Evolutionary conservation across 1,140 invertebrate species (phyloP), one percentile per base, ranked within the genome.

Genomic region (Drosophila sp.): DNA sequence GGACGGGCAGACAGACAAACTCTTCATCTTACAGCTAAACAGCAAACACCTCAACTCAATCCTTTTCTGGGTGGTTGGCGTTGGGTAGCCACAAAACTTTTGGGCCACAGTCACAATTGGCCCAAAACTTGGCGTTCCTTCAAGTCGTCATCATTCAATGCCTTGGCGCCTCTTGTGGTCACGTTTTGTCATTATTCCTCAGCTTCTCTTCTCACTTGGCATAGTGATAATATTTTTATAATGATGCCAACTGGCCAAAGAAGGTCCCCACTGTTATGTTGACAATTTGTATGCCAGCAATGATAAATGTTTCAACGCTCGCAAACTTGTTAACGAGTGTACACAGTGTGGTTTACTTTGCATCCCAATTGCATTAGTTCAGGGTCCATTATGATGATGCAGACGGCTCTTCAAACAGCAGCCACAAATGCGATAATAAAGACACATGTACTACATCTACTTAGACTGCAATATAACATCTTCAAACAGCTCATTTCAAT

Each of bases 101-200:
- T 7, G 54, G 64, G 27, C 21, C 21, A n/a, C n/a, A n/a, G n/a
- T 41, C 50, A 67, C 71, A 67, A 73, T 69, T 69, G 72, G 51
- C 43, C 58, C 59, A 32, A 9, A 64, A 71, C 36, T 70, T 63
- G 57, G 72, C 58, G 34, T 34, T 8, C 45, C 63, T 66, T 67
- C 27, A 62, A 56, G 50, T 69, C 56, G 32, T 73, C 56, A 69
- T 73, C 57, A 62, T 69, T 72, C 45, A 66, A 66, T 72, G 63
- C 65, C 71, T 56, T 48, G 64, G 57, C 64, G 69, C 62, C 76
- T 86, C 51, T 53, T 72, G 70, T 83, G 82, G 82, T 87, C 82
- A 87, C 82, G 82, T 89, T 89, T 89, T 66, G 70, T 79, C 78
- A 89, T 87, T 87, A 83, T 79, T 61, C 43, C 29, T n/a, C 50